A percentile compares a stretch with the other conserved stretches of the same genome.
These are phyloP conservation scores for Sporophila hypoxantha DNA, from an alignment of 2,113 vertebrate genomes.

Conservation along the genomic window DNA sequence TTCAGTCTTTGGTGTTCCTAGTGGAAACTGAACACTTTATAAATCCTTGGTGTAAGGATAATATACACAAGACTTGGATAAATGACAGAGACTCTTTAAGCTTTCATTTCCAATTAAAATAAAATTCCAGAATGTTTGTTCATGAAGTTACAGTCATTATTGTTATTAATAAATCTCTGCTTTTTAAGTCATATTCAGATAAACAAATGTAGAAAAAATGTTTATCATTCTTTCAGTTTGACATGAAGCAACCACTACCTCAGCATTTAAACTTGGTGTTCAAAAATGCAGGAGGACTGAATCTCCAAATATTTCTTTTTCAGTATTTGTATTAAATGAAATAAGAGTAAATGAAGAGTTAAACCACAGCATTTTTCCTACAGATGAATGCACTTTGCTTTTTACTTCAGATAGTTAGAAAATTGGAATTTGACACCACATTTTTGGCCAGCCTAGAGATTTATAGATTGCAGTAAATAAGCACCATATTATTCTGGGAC, in stretches of 20 bases:
- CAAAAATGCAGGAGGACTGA: not conserved
- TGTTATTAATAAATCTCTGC: not conserved
- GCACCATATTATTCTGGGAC: not conserved
- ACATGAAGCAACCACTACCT: not conserved
- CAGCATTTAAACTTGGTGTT: not conserved
- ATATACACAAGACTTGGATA: not conserved
- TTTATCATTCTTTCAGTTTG: not conserved
- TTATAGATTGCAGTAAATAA: not conserved
- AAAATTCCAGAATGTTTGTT: not conserved
- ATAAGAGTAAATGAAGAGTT: not conserved
- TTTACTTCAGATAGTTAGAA: not conserved
- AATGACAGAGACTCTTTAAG: not conserved
- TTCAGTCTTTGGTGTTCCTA: not conserved
- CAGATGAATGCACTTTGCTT: not conserved
- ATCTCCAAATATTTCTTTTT: not conserved
- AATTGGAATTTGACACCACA: not conserved
- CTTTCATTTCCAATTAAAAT: not conserved
- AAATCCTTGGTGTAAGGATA: not conserved
- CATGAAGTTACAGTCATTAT: not conserved
- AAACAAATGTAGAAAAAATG: not conserved
- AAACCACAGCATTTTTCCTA: not conserved
- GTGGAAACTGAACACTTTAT: not conserved
- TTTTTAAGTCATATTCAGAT: not conserved
- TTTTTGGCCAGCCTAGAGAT: not conserved
- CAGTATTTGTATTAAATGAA: not conserved